phyloP scores from a whole-genome alignment of 1,140 invertebrate genomes.

The Papilio polytes region DNA sequence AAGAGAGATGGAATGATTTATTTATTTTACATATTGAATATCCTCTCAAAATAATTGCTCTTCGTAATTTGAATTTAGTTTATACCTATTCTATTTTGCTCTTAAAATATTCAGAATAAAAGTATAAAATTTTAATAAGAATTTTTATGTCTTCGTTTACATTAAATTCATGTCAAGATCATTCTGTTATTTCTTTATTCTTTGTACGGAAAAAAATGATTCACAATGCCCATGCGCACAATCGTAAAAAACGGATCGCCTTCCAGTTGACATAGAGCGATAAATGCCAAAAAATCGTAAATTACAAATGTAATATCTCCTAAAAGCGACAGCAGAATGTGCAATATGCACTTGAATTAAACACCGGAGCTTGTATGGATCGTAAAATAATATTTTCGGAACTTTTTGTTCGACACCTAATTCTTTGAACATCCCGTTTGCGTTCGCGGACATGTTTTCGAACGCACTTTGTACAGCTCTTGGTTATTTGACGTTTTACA shows the following conservation, averaged over 20 bases:
- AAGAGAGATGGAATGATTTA: slow-evolving; percentile 1
- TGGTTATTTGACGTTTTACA: slow-evolving; percentile 42
- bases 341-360: slow-evolving; percentile 53
- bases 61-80: slow-evolving; percentile 2
- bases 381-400: slow-evolving; percentile 61
- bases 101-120: not conserved
- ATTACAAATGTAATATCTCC: slow-evolving; percentile 55
- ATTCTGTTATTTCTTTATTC: slow-evolving; percentile 24
- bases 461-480: slow-evolving; percentile 41
- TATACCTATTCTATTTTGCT: not conserved
- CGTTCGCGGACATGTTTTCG: slow-evolving; percentile 33
- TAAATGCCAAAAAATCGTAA: slow-evolving; percentile 64
- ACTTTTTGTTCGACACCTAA: slow-evolving; percentile 46
- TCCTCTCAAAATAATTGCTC: slow-evolving; percentile 23
- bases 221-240: slow-evolving; percentile 53
- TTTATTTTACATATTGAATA: slow-evolving; percentile 15
- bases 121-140: too few relatives aligned
- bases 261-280: slow-evolving; percentile 59
- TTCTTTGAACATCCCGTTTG: slow-evolving; percentile 39
- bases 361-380: slow-evolving; percentile 48
- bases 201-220: slow-evolving; percentile 52
- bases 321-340: slow-evolving; percentile 53
- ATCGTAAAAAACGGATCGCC: slow-evolving; percentile 58
- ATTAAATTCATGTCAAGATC: not conserved
- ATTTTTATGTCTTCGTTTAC: too few relatives aligned